Percentiles rank a stretch among this genome's conserved stretches.
Conservation (phyloP, 2,797 vertebrate species). For the Molossus alvarezi region DNA sequence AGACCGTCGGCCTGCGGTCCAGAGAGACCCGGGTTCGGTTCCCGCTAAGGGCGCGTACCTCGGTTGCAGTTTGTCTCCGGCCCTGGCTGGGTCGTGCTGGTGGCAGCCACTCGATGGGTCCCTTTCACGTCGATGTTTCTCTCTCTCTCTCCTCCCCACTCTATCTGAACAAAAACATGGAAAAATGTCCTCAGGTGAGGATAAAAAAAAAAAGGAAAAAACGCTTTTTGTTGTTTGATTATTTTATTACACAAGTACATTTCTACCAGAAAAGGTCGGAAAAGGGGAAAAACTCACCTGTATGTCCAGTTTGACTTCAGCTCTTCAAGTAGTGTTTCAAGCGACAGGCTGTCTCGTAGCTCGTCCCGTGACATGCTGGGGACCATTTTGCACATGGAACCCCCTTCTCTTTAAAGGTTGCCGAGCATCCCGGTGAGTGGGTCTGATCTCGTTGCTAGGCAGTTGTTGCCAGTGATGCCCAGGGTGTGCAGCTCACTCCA, state of each 20-base stretch:
- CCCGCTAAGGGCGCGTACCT: too few relatives aligned
- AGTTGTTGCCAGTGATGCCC: accelerated
- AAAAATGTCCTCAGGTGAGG: too few relatives aligned
- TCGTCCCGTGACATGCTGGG: background rate
- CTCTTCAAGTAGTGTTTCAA: background rate
- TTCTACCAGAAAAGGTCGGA: background rate
- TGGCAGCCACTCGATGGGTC: too few relatives aligned
- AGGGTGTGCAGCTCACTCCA: background rate
- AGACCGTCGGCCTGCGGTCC: too few relatives aligned
- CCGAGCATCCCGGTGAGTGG: accelerated
- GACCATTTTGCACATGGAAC: accelerated
- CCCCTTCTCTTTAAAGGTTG: accelerated
- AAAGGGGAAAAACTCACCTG: background rate
- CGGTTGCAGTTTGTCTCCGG: too few relatives aligned
- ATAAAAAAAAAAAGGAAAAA: background rate
- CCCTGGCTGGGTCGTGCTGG: too few relatives aligned
- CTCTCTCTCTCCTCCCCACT: too few relatives aligned
- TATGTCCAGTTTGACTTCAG: background rate
- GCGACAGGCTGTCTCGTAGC: accelerated
- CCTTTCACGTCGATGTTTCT: too few relatives aligned
- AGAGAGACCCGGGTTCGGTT: too few relatives aligned
- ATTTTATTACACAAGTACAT: background rate
- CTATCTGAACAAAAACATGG: too few relatives aligned
- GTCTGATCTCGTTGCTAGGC: accelerated
- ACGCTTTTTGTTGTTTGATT: background rate